Evolutionary conservation across 2,888 invertebrate species (phyloP), one percentile per base, ranked within the genome.

Genomic region (Dascillus cervinus): DNA sequence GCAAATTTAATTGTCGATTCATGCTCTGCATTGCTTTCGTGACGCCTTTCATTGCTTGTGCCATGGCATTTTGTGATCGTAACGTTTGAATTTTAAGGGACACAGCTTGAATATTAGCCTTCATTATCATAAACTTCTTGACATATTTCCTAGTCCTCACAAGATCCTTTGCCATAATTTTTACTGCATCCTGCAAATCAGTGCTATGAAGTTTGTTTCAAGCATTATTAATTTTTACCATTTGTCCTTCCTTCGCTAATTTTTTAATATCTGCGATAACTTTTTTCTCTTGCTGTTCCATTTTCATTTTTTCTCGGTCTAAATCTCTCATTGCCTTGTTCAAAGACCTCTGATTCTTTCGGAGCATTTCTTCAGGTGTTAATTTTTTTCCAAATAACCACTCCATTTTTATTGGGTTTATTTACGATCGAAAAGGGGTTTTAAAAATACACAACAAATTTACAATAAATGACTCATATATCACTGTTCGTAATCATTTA

Each of bases 231-330:
- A 17, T 17, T 17, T 17, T 55, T 61, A 90, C 91, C 94, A 98
- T 98, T 71, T 98, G 98, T 8, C 95, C 95, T 57, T 94, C 91
- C 60, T 98, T 98, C 1, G 98, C 98, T 67, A 97, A 81, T 69
- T 96, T 97, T 64, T 98, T 98, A 42, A 98, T 98, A 59, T 98
- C 98, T 1, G 79, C 79, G 39, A 98, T 98, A 40, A 97, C 84
- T 68, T 97, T 98, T 66, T 98, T 98, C 61, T 99, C 98, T 60
- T 97, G 96, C 53, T 91, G 90, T 64, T 98, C 97, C 94, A 98
- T 95, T 61, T 91, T 85, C 65, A 79, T 75, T 38, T 82, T 80
- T 67, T 96, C 94, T 28, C 95, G 73, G 63, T 98, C 98, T 46
- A 98, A 72, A 65, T 98, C 98, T 3, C 98, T 74, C 87, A 97